phyloP scores from a whole-genome alignment of 2,113 vertebrate species.

The Engraulis encrasicolus region DNA sequence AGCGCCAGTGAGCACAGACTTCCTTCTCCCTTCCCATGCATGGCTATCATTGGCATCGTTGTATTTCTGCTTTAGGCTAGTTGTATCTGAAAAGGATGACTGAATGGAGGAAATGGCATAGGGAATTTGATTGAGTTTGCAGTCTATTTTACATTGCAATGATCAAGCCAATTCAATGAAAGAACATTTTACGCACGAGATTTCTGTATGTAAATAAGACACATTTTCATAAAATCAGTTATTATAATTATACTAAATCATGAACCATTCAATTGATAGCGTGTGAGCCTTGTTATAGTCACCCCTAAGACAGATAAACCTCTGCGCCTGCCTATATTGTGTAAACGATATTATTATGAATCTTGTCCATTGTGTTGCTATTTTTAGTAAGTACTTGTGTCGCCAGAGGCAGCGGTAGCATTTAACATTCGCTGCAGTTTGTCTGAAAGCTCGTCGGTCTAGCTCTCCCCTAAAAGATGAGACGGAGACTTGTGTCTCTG shows the following conservation, averaged over 20 bases:
- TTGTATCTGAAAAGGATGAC: not conserved
- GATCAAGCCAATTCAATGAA: too few relatives aligned
- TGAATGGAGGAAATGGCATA: too few relatives aligned
- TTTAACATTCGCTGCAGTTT: conserved; percentile 36
- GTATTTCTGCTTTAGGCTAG: not conserved
- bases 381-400: conserved; percentile 42
- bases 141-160: too few relatives aligned
- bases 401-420: conserved; percentile 37
- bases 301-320: not conserved
- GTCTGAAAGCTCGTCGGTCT: not conserved
- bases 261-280: not conserved
- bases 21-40: not conserved
- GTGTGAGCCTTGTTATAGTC: not conserved
- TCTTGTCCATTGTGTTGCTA: conserved; percentile 44
- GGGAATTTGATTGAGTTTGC: too few relatives aligned
- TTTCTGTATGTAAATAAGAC: too few relatives aligned
- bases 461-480: not conserved
- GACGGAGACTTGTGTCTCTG: conserved; percentile 12
- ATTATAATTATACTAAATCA: too few relatives aligned
- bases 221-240: too few relatives aligned
- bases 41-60: not conserved
- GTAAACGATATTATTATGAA: conserved; percentile 34
- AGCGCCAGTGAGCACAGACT: not conserved
- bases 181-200: too few relatives aligned
- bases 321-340: conserved; percentile 26